Evolutionary conservation across 2,888 invertebrate genomes (phyloP).

Genomic region (Brenthis daphne): DNA sequence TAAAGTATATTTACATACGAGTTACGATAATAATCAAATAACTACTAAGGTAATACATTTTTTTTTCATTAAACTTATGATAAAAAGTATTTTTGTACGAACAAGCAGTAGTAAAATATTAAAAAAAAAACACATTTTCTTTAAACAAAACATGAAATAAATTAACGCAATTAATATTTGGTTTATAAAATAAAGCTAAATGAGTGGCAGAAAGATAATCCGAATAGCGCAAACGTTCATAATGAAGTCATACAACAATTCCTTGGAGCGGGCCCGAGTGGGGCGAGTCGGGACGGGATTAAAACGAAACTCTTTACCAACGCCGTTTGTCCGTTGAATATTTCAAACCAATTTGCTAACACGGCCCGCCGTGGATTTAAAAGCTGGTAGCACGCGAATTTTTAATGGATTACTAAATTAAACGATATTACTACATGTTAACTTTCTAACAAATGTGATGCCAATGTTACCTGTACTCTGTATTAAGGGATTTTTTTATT

Average conservation of each 20-base stretch:
- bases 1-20: too few species aligned
- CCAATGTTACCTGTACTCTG: too few species aligned
- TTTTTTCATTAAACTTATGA: too few species aligned
- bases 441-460: not conserved
- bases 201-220: slow-evolving; percentile 11
- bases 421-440: slow-evolving; percentile 15
- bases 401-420: slow-evolving; percentile 31
- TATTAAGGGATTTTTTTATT: too few species aligned
- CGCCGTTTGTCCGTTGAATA: slow-evolving; percentile 42
- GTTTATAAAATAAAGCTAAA: not conserved
- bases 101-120: too few species aligned
- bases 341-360: slow-evolving; percentile 52
- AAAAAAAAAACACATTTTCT: too few species aligned
- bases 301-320: slow-evolving; percentile 2
- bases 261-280: slow-evolving; percentile 6
- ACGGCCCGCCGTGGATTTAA: slow-evolving; percentile 38
- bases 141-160: too few species aligned
- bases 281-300: slow-evolving; percentile 6
- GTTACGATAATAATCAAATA: too few species aligned
- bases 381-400: slow-evolving; percentile 24
- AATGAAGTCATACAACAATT: slow-evolving; percentile 27
- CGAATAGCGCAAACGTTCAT: slow-evolving; percentile 15
- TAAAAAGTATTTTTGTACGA: too few species aligned
- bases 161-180: too few species aligned
- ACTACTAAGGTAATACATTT: too few species aligned